phyloP scores from a whole-genome alignment of 2,113 vertebrate genomes.

The Lasiurus borealis region DNA sequence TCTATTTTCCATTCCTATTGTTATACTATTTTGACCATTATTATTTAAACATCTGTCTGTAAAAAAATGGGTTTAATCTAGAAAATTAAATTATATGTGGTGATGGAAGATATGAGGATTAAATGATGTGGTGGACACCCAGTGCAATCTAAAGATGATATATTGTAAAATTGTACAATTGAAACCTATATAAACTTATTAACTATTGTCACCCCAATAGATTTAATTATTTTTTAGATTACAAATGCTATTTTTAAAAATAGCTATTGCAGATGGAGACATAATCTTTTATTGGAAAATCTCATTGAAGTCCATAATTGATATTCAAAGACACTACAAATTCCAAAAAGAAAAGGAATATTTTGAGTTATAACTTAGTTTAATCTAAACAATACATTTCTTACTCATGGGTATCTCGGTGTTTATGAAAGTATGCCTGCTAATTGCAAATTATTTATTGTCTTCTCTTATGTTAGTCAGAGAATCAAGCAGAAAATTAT shows the following conservation, averaged over 20 bases:
- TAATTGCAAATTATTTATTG: not conserved
- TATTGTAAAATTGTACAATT: not conserved
- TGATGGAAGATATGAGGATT: not conserved
- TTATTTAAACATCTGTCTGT: not conserved
- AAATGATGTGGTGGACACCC: not conserved
- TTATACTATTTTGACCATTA: not conserved
- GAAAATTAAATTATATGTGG: not conserved
- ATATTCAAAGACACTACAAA: not conserved
- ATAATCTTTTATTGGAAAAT: not conserved
- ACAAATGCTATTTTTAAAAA: not conserved
- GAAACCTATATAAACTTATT: not conserved
- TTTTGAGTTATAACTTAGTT: slow-evolving; percentile 41
- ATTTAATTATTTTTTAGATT: not conserved
- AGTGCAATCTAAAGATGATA: not conserved
- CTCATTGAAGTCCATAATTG: not conserved
- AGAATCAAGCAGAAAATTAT: not conserved
- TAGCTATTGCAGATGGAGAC: not conserved
- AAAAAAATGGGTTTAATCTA: slow-evolving; percentile 5
- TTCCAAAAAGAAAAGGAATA: not conserved
- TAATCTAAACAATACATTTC: slow-evolving; percentile 25
- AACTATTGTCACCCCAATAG: not conserved
- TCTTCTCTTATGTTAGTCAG: slow-evolving; percentile 35
- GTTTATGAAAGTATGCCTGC: not conserved
- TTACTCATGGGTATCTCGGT: not conserved
- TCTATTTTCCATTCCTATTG: not conserved